Conservation (phyloP, 2,888 invertebrate genomes). For the Imbricaverruca yamaguchii region DNA sequence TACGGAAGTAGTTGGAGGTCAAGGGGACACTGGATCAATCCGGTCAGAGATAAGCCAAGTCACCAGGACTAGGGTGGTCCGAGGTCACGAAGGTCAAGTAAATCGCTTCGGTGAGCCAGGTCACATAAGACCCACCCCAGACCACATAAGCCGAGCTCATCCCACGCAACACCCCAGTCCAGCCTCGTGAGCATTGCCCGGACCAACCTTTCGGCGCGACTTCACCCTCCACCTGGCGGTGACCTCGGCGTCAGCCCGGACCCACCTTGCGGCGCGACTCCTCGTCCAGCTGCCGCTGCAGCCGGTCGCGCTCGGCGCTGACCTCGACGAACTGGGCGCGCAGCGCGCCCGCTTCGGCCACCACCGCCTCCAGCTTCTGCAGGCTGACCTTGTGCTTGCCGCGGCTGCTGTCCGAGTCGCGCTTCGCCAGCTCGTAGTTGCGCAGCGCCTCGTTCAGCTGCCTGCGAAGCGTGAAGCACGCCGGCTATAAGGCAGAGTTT, state of each 20-base stretch:
- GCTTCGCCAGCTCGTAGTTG: background rate
- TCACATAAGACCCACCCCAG: too few species aligned
- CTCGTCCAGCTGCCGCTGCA: conserved; percentile 16
- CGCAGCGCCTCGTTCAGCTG: conserved; percentile 23
- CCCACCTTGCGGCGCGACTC: background rate
- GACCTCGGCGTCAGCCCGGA: too few species aligned
- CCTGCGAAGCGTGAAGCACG: conserved; percentile 10
- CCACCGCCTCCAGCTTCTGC: conserved; percentile 73
- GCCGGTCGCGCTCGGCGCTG: conserved; percentile 31
- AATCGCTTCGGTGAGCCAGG: too few species aligned
- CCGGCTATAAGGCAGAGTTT: background rate
- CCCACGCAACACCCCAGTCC: conserved; percentile 10
- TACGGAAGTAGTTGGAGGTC: too few species aligned
- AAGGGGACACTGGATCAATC: too few species aligned
- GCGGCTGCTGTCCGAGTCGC: conserved; percentile 28
- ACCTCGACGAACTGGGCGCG: conserved; percentile 67
- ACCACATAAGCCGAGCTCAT: too few species aligned
- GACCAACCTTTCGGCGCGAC: conserved; percentile 18
- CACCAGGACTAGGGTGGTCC: too few species aligned
- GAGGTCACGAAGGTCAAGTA: too few species aligned
- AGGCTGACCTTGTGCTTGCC: conserved; percentile 40
- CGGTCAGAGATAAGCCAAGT: too few species aligned
- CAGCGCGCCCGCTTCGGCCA: conserved; percentile 76
- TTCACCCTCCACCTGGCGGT: background rate
- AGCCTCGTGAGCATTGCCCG: too few species aligned